A percentile compares a stretch with the other conserved stretches of the same genome.
Conservation (phyloP, 2,113 vertebrate genomes). For the Mustelus asterias region DNA sequence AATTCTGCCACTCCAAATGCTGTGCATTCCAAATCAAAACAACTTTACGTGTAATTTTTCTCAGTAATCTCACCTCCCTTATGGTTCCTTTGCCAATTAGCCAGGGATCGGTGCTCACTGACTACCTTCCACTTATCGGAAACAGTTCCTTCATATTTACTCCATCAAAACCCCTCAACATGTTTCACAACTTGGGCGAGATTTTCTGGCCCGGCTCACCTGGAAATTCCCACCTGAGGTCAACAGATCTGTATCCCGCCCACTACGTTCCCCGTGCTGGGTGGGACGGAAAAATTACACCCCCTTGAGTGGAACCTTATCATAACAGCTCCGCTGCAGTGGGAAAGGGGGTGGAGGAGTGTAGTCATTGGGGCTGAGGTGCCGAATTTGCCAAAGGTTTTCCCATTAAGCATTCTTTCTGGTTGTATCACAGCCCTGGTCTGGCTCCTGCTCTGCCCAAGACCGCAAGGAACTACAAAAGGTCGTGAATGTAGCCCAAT, state of each 20-base stretch:
- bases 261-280: too few relatives aligned
- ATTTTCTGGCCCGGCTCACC: too few relatives aligned
- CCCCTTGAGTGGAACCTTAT: not conserved
- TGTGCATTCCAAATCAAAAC: not conserved
- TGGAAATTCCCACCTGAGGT: too few relatives aligned
- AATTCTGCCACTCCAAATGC: not conserved
- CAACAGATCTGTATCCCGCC: too few relatives aligned
- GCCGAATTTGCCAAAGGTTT: too few relatives aligned
- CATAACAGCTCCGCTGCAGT: not conserved
- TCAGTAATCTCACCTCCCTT: not conserved
- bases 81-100: not conserved
- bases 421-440: too few relatives aligned
- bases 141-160: not conserved
- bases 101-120: not conserved
- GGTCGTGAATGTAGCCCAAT: too few relatives aligned
- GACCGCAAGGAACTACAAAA: too few relatives aligned
- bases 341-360: not conserved
- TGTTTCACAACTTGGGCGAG: not conserved
- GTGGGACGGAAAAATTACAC: too few relatives aligned
- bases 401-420: too few relatives aligned
- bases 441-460: too few relatives aligned
- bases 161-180: not conserved
- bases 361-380: too few relatives aligned
- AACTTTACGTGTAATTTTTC: not conserved
- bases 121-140: not conserved